phyloP scores from a whole-genome alignment of 2,888 invertebrate genomes.

The Brachyptera putata region DNA sequence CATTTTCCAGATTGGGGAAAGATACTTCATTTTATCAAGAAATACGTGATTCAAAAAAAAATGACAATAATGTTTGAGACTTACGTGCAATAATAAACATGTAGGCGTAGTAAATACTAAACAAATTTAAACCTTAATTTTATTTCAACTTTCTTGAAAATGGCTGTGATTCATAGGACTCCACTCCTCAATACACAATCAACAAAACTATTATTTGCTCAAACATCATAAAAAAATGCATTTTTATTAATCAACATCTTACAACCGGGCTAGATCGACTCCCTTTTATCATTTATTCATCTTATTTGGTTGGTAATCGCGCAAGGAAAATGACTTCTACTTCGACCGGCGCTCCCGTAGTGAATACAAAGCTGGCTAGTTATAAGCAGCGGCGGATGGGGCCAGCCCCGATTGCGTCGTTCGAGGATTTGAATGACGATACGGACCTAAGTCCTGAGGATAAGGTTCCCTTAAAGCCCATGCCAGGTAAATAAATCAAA shows the following conservation, averaged over 20 bases:
- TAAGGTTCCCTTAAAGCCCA: constrained; percentile 1
- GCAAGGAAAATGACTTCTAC: not conserved
- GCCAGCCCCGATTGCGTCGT: constrained; percentile 90
- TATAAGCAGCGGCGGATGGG: constrained; percentile 72
- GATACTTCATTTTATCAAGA: not conserved
- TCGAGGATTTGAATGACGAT: constrained; percentile 86
- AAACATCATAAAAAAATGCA: too few relatives aligned
- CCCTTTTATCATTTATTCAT: too few relatives aligned
- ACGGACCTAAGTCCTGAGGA: constrained; percentile 52
- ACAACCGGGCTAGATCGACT: too few relatives aligned
- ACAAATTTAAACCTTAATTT: too few relatives aligned
- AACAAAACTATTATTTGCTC: too few relatives aligned
- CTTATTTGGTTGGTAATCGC: too few relatives aligned
- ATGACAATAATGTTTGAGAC: not conserved
- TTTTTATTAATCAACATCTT: too few relatives aligned
- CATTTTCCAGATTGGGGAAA: constrained; percentile 7
- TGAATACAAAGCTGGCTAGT: constrained; percentile 32
- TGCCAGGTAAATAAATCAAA: constrained; percentile 15
- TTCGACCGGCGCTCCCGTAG: not conserved
- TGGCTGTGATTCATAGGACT: too few relatives aligned
- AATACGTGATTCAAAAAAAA: not conserved
- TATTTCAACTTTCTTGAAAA: too few relatives aligned
- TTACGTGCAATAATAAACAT: not conserved
- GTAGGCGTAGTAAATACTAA: too few relatives aligned
- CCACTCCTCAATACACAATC: too few relatives aligned